Conservation (phyloP, 1,140 invertebrate genomes). For the Atopsyche davidsoni region DNA sequence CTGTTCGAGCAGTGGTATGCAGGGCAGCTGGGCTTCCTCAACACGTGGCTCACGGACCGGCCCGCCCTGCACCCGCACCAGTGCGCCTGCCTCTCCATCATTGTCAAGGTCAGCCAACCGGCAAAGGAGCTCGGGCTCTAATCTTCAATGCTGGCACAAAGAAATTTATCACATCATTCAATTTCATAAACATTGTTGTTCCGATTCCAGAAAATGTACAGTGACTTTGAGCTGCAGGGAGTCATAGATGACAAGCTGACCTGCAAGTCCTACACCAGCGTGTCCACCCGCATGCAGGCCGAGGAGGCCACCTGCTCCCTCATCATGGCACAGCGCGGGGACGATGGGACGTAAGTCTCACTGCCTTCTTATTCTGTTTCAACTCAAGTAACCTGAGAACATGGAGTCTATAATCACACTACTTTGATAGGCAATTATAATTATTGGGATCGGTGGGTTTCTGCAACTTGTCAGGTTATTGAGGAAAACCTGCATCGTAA, state of each 20-base stretch:
- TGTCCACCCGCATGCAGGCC: constrained; percentile 89
- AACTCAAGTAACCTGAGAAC: too few relatives aligned
- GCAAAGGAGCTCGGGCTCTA: too few relatives aligned
- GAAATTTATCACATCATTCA: too few relatives aligned
- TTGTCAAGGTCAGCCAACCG: constrained; percentile 84
- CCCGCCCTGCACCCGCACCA: constrained; percentile 95
- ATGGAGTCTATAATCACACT: too few relatives aligned
- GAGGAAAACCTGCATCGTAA: too few relatives aligned
- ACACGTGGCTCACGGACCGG: constrained; percentile 91
- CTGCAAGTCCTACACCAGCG: constrained; percentile 91
- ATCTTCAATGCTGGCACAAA: too few relatives aligned
- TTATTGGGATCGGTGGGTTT: too few relatives aligned
- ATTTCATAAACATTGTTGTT: too few relatives aligned
- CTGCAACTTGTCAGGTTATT: too few relatives aligned
- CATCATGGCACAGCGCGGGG: constrained; percentile 69
- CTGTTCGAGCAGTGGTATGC: constrained; percentile 98
- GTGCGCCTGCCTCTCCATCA: constrained; percentile 92
- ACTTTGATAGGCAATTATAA: too few relatives aligned
- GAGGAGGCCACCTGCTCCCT: constrained; percentile 93
- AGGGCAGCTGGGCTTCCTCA: constrained; percentile 88
- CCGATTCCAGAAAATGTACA: constrained; percentile 87
- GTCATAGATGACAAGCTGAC: constrained; percentile 98
- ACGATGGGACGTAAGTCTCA: constrained; percentile 48
- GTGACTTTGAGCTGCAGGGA: constrained; percentile 97
- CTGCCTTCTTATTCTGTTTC: too few relatives aligned